phyloP scores from a whole-genome alignment of 2,113 vertebrate species.

The Peromyscus polionotus region DNA sequence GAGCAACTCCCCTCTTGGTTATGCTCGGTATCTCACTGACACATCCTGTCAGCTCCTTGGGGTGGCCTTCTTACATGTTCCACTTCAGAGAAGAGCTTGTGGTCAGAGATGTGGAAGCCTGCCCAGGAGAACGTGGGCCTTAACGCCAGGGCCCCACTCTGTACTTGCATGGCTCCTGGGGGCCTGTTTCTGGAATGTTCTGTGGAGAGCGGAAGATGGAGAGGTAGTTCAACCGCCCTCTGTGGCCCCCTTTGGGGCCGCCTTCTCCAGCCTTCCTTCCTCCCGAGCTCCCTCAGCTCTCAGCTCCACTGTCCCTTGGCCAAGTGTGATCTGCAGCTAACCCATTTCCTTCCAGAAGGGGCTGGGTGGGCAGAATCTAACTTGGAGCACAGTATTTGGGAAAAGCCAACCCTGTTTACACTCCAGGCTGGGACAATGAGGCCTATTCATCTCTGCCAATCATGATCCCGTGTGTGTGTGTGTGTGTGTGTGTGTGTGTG shows the following conservation, averaged over 20 bases:
- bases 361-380: too few relatives aligned
- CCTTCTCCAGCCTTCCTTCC: background rate
- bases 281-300: background rate
- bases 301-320: background rate
- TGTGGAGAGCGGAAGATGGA: too few relatives aligned
- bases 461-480: background rate
- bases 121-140: fast-evolving
- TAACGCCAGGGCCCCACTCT: background rate
- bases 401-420: background rate
- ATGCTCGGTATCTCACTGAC: background rate
- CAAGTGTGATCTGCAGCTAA: background rate
- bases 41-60: too few relatives aligned
- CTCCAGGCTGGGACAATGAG: background rate
- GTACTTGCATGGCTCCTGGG: background rate
- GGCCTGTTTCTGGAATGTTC: fast-evolving
- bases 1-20: too few relatives aligned
- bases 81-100: background rate
- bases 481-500: background rate
- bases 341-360: background rate
- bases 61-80: background rate
- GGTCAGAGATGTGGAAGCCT: background rate
- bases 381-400: background rate
- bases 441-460: background rate
- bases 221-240: background rate
- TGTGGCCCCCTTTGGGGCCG: background rate